Conservation (phyloP, 2,113 vertebrate species). For the Condylura cristata region DNA sequence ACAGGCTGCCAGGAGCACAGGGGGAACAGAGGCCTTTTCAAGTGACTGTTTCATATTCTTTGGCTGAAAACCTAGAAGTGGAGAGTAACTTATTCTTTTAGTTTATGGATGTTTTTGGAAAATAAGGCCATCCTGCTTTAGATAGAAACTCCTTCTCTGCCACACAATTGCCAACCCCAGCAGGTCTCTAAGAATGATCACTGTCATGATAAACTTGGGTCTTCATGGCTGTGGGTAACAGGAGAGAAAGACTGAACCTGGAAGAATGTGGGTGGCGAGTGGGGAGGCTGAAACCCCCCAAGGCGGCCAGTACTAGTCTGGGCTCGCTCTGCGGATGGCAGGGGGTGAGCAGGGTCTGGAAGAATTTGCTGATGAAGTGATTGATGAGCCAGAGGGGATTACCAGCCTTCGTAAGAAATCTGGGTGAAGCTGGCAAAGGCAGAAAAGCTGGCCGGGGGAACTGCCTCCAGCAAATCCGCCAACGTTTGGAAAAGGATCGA, state of each 20-base stretch:
- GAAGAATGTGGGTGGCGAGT: conserved; percentile 51
- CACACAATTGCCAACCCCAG: not conserved
- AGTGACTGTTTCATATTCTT: too few species aligned
- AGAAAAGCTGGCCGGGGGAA: conserved; percentile 58
- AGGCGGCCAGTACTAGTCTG: conserved; percentile 72
- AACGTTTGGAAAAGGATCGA: conserved; percentile 75
- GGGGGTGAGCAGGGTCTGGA: conserved; percentile 66
- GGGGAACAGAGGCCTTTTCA: too few species aligned
- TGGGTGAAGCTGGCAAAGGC: conserved; percentile 76
- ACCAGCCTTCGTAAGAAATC: conserved; percentile 59
- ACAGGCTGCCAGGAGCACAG: too few species aligned
- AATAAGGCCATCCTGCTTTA: not conserved
- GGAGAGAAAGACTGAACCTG: not conserved
- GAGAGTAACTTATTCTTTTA: not conserved
- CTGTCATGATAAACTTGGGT: fast-evolving
- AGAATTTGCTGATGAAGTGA: conserved; percentile 76
- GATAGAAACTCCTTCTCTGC: not conserved
- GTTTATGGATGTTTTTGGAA: not conserved
- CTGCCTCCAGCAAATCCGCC: conserved; percentile 69
- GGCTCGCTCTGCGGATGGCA: conserved; percentile 68
- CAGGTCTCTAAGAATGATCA: not conserved
- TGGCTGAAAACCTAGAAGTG: not conserved
- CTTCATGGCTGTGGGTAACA: not conserved
- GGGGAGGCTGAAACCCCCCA: conserved; percentile 32
- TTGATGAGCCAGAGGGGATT: conserved; percentile 70